Evolutionary conservation across 2,888 invertebrate species (phyloP), one percentile per base, ranked within the genome.

Genomic region (Dendrolimus pini): DNA sequence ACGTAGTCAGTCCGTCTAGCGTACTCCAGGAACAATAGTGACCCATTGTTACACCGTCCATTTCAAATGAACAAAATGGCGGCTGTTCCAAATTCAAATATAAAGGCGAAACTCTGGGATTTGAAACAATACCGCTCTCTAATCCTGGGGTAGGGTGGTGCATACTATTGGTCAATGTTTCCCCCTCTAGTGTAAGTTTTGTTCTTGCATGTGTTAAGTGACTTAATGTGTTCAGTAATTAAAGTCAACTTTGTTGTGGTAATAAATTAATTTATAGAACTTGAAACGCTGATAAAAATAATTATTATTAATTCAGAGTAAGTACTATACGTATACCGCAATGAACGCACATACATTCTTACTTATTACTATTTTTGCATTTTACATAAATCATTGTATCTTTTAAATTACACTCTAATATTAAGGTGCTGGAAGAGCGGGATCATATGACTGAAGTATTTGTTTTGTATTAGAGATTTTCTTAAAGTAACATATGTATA

Each of bases 41-140:
- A 78, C 78, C 84, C 79, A 89, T 89, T 90, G 89, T 90, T 80
- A 77, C 77, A 74, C 69, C 87, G 89, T 89, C 90, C 88, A 88
- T 90, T 89, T 87, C 87, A 89, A 89, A 89, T 86, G 85, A 89
- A 83, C 86, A 89, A 89, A 87, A 90, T 90, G 89, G 89, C 89
- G 79, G 71, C 78, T 70, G 80, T 68, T 74, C 77, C 77, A 69
- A 85, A 84, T 84, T 83, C 83, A 82, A 76, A 73, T 72, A 69
- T 71, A 68, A 67, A 66, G 71, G 75, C 71, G 74, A 74, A 78
- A 80, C 78, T 77, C 72, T 65, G 74, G 77, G 78, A 78, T 85
- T 80, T 89, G 86, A 89, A 87, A 89, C 89, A 89, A 89, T 87
- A 80, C 80, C 76, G 68, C 65, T 64, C 75, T 76, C 80, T 88